Conservation (phyloP, 2,113 vertebrate species). For the Paraplagusia blochii region DNA sequence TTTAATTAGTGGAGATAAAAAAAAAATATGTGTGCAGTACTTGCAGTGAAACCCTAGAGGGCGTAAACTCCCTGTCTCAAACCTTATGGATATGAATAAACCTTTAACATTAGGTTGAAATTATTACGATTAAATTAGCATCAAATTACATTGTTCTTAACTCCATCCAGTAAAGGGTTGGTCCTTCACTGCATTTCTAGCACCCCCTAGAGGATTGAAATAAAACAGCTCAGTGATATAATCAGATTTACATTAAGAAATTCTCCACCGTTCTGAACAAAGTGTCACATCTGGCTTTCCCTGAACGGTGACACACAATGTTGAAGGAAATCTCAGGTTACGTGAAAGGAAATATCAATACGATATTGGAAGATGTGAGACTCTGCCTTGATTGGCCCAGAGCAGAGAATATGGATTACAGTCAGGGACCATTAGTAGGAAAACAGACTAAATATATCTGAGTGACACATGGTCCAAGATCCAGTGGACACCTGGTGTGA, state of each 20-base stretch:
- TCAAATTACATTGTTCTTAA: too few species aligned
- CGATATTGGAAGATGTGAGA: constrained; percentile 32
- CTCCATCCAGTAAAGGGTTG: too few species aligned
- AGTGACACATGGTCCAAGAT: constrained; percentile 45
- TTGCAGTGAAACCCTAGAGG: too few species aligned
- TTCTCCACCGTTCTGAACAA: not conserved
- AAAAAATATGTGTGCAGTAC: too few species aligned
- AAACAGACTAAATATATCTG: constrained; percentile 42
- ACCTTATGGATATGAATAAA: too few species aligned
- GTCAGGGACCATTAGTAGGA: constrained; percentile 50
- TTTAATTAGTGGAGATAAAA: too few species aligned
- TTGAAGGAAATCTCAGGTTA: constrained; percentile 54
- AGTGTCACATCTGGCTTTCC: constrained; percentile 16
- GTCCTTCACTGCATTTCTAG: too few species aligned
- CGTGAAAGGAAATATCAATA: constrained; percentile 41
- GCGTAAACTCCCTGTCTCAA: too few species aligned
- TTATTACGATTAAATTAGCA: too few species aligned
- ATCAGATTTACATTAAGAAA: constrained; percentile 2
- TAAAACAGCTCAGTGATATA: too few species aligned
- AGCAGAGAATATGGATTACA: constrained; percentile 47
- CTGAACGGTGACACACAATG: not conserved
- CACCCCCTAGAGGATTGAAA: too few species aligned
- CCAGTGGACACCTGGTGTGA: constrained; percentile 35
- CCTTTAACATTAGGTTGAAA: too few species aligned
- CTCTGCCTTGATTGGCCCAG: constrained; percentile 23